A percentile compares a stretch with the other conserved stretches of the same genome.
Conservation (phyloP, 2,797 vertebrate species). For the Lindbergichthys nudifrons region DNA sequence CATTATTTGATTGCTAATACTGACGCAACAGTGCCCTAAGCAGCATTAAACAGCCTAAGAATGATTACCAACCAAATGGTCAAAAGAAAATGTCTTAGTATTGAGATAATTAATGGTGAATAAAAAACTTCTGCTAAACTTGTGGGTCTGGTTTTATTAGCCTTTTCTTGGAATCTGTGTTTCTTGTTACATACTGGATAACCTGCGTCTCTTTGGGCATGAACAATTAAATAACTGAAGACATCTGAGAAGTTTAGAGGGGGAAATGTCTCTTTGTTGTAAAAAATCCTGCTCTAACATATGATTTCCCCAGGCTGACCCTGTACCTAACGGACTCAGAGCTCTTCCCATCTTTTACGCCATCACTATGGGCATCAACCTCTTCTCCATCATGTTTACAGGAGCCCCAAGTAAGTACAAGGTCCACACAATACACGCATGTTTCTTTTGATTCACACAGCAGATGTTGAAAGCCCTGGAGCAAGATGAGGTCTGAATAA, state of each 20-base stretch:
- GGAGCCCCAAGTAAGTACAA: slow-evolving; percentile 92
- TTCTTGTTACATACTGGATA: too few species aligned
- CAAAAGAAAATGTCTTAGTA: too few species aligned
- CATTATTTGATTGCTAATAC: background rate
- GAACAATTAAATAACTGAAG: too few species aligned
- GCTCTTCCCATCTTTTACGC: slow-evolving; percentile 95
- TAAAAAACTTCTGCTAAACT: too few species aligned
- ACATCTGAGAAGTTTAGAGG: too few species aligned
- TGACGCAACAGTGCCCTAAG: background rate
- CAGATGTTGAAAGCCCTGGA: slow-evolving; percentile 39
- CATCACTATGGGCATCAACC: slow-evolving; percentile 92
- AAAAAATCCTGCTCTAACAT: background rate
- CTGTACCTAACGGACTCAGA: slow-evolving; percentile 92
- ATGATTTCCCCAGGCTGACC: slow-evolving; percentile 85
- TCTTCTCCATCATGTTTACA: slow-evolving; percentile 96
- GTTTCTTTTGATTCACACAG: slow-evolving; percentile 31
- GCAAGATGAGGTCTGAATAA: slow-evolving; percentile 37
- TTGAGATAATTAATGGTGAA: too few species aligned
- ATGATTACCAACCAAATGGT: background rate
- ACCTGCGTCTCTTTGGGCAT: too few species aligned
- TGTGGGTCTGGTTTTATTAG: too few species aligned
- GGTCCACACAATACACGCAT: slow-evolving; percentile 1
- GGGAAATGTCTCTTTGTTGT: background rate
- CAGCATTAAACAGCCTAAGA: background rate
- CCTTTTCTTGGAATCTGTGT: too few species aligned